Base-by-base conservation (phyloP, 2,113 vertebrate genomes). In the Hippotragus niger region DNA sequence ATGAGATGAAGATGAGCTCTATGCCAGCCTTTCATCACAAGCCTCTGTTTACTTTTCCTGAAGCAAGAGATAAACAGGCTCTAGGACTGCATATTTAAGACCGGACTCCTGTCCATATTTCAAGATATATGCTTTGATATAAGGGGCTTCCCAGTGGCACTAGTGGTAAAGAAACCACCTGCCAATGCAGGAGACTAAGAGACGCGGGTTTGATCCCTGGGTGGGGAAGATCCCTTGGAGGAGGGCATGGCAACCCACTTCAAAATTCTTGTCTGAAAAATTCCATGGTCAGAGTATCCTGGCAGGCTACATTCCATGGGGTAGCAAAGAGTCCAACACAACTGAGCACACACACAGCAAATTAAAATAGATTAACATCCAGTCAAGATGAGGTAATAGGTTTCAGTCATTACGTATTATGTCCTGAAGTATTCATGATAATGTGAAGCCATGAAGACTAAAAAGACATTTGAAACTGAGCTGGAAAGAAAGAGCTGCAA, bases 131-230 rank as follows among this genome's bases (percentile, higher is more conserved):
- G 2, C 71, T 25, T 40, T 43, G 71, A 43, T 76, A 76, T 7
- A 76, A 76, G 23, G 23, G 36, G 36, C 3, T 76, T 76, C 36
- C 36, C 71, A 43, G 36, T 4, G 71, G 71, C 0, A 1, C 71
- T 40, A 27, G 71, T 76, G 71, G 36, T 43, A 43, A 43, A 76
- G 71, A 43, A 27, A 7, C 2, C 36, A 43, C 23, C 71, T 27
- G 71, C 36, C 36, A 76, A 4, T 14, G 71, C 23, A 43, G 71
- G 12, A 76, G 71, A 76, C 36, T 27, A 43, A 43, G 71, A 43
- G 21, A 27, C 0, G 1, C 0, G 6, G 23, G 36, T 76, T 43
- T 43, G 21, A 76, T 76, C 12, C 36, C 71, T 43, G 71, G 36
- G 71, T 43, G 21, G 12, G 36, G 36, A 76, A 43, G 36, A 43